Evolutionary conservation across 2,797 vertebrate species (phyloP).

Genomic region (Melanotaenia trifasciata): DNA sequence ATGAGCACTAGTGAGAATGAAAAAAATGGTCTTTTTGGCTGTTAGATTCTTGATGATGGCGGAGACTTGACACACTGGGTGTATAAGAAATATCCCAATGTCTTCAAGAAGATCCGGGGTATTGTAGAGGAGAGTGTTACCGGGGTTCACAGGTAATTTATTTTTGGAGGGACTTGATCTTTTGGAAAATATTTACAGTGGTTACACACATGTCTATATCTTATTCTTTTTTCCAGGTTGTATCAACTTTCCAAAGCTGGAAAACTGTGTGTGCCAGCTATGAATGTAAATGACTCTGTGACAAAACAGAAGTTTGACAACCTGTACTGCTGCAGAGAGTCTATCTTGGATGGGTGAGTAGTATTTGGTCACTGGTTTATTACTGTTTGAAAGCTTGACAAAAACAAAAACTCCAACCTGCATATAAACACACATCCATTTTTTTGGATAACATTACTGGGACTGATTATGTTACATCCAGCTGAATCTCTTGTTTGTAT

Average conservation of each 20-base stretch:
- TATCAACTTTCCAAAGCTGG: constrained; percentile 97
- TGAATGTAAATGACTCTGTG: constrained; percentile 97
- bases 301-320: constrained; percentile 99
- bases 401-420: background rate
- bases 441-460: background rate
- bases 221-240: constrained; percentile 78
- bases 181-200: background rate
- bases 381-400: constrained; percentile 8
- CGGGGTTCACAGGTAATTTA: constrained; percentile 92
- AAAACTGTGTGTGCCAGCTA: constrained; percentile 94
- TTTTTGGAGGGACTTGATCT: background rate
- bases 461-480: background rate
- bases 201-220: background rate
- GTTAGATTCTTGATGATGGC: constrained; percentile 94
- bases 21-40: constrained; percentile 8
- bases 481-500: background rate
- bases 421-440: constrained; percentile 14
- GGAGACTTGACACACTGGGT: constrained; percentile 98
- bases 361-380: background rate
- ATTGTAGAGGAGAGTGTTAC: constrained; percentile 98
- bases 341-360: constrained; percentile 94
- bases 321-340: constrained; percentile 95
- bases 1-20: background rate
- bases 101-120: constrained; percentile 96
- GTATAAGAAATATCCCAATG: constrained; percentile 95